Base-by-base conservation (phyloP, 2,888 invertebrate genomes). In the Cheilosia impressa region DNA sequence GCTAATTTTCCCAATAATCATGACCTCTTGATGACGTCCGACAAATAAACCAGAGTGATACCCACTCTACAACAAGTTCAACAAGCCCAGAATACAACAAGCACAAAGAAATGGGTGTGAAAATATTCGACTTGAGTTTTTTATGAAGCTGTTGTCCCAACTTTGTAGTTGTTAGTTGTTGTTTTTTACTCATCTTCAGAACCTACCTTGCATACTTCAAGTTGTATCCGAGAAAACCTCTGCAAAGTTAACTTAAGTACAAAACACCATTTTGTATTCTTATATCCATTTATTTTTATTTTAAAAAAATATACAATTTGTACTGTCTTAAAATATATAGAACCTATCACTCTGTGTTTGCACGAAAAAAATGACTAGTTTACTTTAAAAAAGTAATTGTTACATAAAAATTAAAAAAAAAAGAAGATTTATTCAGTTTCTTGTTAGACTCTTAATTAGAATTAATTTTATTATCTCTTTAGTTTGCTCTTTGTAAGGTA, bases 301-400 rank as follows among this genome's bases (percentile, higher is more conserved):
- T 71, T n/a, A 17, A 68, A 57, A 72, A 82, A 72, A 78, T 79
- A 79, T 79, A 83, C 52, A 79, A 55, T 83, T 79, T 82, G 71
- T 62, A 79, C 50, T 69, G 52, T 17, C 10, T 73, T 53, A 65
- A 78, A 66, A 82, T 63, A 82, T 63, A 82, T 73, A 79, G 43
- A 78, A 57, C 62, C 62, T 68, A 55, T 72, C 45, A 60, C 19
- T 65, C 31, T 34, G 52, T 22, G 15, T 62, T 38, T 60, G 79
- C 45, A 73, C 58, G 45, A 62, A 78, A 53, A 27, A 79, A 79
- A 79, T 83, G 83, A 83, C 83, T 83, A 83, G 83, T 50, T 79
- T 57, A 52, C 45, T 73, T 83, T 57, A 78, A 68, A 83, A 68
- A 77, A 77, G 65, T 66, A 66, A 43, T 76, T 68, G 10, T 17